phyloP scores from a whole-genome alignment of 2,113 vertebrate species.

The Dasypus novemcinctus region DNA sequence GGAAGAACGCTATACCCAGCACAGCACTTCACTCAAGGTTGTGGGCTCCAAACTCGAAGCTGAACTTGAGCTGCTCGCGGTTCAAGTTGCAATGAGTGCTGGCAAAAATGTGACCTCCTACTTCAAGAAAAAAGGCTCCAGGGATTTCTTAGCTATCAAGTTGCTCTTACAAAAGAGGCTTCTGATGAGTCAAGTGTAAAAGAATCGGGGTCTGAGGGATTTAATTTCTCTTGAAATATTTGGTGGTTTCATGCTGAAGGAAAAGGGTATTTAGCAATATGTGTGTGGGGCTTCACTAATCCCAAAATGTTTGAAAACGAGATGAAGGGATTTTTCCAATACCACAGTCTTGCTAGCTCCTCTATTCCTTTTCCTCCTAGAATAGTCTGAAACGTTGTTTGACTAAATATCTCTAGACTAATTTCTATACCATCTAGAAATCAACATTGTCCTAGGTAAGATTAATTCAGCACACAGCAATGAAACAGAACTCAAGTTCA shows the following conservation, averaged over 20 bases:
- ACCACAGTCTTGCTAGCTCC: background rate
- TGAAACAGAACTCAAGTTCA: constrained; percentile 27
- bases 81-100: constrained; percentile 70
- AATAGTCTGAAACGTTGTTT: background rate
- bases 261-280: constrained; percentile 46
- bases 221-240: constrained; percentile 70
- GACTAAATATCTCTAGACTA: background rate
- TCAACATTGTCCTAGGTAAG: background rate
- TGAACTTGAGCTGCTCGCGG: constrained; percentile 48
- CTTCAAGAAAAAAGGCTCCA: constrained; percentile 35
- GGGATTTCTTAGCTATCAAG: constrained; percentile 53
- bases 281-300: background rate
- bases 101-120: constrained; percentile 60
- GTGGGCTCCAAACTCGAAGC: constrained; percentile 59
- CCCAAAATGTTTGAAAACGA: constrained; percentile 58
- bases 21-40: constrained; percentile 51
- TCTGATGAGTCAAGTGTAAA: constrained; percentile 76
- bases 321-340: constrained; percentile 37
- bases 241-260: constrained; percentile 22
- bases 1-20: background rate
- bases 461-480: background rate
- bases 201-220: constrained; percentile 67
- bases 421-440: background rate
- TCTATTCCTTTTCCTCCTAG: background rate
- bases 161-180: constrained; percentile 69